Percentiles rank a stretch among this genome's conserved stretches.
phyloP scores from a whole-genome alignment of 2,888 invertebrate genomes.

The Pterobdella sp. region DNA sequence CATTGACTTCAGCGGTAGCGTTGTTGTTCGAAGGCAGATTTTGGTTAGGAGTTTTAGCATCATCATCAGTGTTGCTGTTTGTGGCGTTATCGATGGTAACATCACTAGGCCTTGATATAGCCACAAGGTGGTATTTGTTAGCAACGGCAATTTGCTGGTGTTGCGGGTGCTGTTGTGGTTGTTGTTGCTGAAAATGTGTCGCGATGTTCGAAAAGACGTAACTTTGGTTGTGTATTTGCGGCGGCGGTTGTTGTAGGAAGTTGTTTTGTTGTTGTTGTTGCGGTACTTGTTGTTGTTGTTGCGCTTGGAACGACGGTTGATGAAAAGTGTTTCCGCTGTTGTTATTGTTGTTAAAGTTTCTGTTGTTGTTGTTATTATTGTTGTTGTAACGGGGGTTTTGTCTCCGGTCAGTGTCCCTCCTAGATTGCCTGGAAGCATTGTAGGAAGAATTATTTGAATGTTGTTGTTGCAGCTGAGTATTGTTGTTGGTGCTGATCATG shows the following conservation, averaged over 20 bases:
- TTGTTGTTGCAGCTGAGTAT: neutral
- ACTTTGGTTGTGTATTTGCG: neutral
- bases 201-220: slow-evolving; percentile 11
- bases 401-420: slow-evolving; percentile 8
- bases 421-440: neutral
- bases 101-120: neutral
- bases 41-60: too few relatives aligned
- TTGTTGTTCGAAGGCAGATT: too few relatives aligned
- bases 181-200: slow-evolving; percentile 2
- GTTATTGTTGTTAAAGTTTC: neutral
- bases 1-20: too few relatives aligned
- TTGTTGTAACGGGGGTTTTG: slow-evolving; percentile 7
- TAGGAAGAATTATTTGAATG: neutral
- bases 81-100: neutral
- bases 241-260: slow-evolving; percentile 10
- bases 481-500: neutral
- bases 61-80: neutral
- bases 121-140: neutral
- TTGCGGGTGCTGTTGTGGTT: neutral
- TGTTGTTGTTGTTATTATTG: neutral
- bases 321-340: neutral
- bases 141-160: neutral
- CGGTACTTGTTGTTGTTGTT: neutral
- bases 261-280: slow-evolving; percentile 14
- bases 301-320: neutral